phyloP scores from a whole-genome alignment of 2,797 vertebrate genomes.

The Gallirallus australis region DNA sequence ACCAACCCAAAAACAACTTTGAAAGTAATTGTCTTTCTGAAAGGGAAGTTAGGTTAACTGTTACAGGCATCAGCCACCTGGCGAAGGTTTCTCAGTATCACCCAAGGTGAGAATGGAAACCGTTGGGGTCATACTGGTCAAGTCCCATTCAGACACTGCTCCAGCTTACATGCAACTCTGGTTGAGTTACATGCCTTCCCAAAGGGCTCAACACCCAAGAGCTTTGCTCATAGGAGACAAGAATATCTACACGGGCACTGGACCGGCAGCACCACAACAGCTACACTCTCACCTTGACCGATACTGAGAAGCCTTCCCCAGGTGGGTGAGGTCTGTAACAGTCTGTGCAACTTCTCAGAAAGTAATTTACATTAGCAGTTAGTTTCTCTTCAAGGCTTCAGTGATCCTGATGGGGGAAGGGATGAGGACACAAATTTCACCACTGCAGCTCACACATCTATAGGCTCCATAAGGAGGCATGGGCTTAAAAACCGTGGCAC shows the following conservation, averaged over 20 bases:
- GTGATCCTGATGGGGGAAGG: background rate
- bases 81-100: constrained; percentile 59
- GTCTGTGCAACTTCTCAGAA: constrained; percentile 48
- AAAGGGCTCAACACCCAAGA: background rate
- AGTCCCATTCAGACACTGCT: background rate
- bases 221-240: background rate
- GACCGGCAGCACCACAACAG: background rate
- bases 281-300: constrained; percentile 19
- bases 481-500: background rate
- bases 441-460: background rate
- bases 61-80: constrained; percentile 32
- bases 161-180: background rate
- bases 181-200: background rate
- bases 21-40: constrained; percentile 49
- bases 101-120: constrained; percentile 63
- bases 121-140: constrained; percentile 23
- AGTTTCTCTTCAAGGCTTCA: constrained; percentile 53
- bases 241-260: background rate
- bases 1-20: background rate
- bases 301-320: constrained; percentile 51
- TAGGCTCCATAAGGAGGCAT: background rate
- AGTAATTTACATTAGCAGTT: constrained; percentile 63
- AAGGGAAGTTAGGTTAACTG: constrained; percentile 54
- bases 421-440: background rate
- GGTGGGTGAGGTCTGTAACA: constrained; percentile 44